A percentile compares a stretch with the other conserved stretches of the same genome.
Evolutionary conservation across 2,888 invertebrate genomes (phyloP).

Genomic region (Synanthedon formicaeformis): DNA sequence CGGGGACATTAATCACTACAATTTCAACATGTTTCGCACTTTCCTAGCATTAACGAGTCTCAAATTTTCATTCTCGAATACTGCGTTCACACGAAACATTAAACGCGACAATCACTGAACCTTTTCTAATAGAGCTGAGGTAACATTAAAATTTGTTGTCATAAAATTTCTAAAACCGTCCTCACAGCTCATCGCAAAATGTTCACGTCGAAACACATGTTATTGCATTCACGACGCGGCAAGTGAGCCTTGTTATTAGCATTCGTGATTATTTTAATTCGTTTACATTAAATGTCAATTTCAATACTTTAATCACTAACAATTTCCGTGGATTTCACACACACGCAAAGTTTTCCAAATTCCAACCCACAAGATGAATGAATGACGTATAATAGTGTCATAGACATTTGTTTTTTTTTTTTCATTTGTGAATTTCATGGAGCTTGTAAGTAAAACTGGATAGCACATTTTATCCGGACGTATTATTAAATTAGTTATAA

Average conservation of each 20-base stretch:
- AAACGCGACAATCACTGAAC: slow-evolving; percentile 19
- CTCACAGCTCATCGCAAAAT: slow-evolving; percentile 38
- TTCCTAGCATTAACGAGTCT: not conserved
- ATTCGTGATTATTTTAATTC: slow-evolving; percentile 17
- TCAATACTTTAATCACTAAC: slow-evolving; percentile 55
- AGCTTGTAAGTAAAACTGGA: not conserved
- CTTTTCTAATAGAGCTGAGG: slow-evolving; percentile 12
- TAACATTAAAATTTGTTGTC: slow-evolving; percentile 55
- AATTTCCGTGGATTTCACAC: slow-evolving; percentile 44
- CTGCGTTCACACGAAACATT: not conserved
- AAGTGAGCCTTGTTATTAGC: slow-evolving; percentile 31
- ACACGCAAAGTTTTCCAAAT: slow-evolving; percentile 50
- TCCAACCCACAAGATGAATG: too few relatives aligned
- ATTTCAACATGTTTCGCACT: not conserved
- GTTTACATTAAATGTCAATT: too few relatives aligned
- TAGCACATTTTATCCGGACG: not conserved
- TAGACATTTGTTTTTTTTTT: too few relatives aligned
- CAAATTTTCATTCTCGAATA: slow-evolving; percentile 10
- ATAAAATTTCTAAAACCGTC: slow-evolving; percentile 35
- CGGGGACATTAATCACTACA: slow-evolving; percentile 13
- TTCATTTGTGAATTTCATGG: too few relatives aligned
- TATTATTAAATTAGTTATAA: not conserved
- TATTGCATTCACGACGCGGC: slow-evolving; percentile 41
- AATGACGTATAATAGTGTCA: too few relatives aligned
- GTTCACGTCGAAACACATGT: slow-evolving; percentile 68